Base-by-base conservation (phyloP, 1,140 invertebrate species). In the Zophobas atratus region DNA sequence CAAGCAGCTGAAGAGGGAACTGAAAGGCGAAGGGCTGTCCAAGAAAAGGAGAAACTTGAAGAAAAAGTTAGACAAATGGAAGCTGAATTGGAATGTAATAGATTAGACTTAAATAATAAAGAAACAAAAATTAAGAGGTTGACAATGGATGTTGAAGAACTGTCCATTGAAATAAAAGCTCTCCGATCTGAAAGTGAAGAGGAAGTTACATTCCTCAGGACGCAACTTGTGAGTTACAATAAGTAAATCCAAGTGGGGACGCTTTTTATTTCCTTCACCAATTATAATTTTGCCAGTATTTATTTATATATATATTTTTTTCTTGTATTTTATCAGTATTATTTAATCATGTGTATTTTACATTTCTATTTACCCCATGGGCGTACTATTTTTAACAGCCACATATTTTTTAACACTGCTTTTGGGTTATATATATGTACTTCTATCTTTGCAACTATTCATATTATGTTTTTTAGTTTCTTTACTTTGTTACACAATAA, bases 1-100 rank as follows among this genome's bases (percentile, higher is more conserved):
- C 94, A 95, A 83, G 94, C 94, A 0, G 94, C 93, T 0, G 94
- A 95, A 82, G 94, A 95, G 83, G 93, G 94, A 20, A 88, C 93
- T 0, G 94, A 95, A 82, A 89, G 94, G 70, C 88, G 94, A 78
- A 88, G 94, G 76, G 92, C 94, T 0, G 91, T 95, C 76, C 90
- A 91, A 41, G 92, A 94, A 81, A 92, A 92, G 53, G 90, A 90
- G 72, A 89, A 89, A 77, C 85, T 94, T 53, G 89, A 89, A 51
- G 90, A 93, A 60, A 90, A 89, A 83, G 87, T 94, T 0, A 89
- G 90, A 76, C 89, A 91, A 73, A 87, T 93, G 49, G 90, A 92
- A 77, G 90, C 90, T 8, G 92, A 94, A 77, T 87, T 94, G 53
- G 92, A 93, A 77, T 93, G 93, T 85, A 89, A 90, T 76, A 91